Evolutionary conservation across 2,888 invertebrate species (phyloP).

Genomic region (Caradrina clavipalpis): DNA sequence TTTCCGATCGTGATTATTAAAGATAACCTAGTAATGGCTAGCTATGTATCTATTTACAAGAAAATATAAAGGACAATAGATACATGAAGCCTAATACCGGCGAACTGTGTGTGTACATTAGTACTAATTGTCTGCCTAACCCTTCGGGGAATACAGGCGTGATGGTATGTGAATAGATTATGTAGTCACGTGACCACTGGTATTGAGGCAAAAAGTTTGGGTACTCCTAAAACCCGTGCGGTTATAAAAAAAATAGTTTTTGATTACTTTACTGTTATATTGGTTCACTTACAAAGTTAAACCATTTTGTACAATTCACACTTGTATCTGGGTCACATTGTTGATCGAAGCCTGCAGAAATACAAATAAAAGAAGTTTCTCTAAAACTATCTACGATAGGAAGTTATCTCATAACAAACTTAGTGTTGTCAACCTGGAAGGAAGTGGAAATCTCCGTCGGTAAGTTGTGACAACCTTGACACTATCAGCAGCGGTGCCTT

Average conservation of each 20-base stretch:
- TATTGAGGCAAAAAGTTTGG: no score
- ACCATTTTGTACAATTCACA: not conserved
- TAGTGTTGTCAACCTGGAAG: constrained; percentile 66
- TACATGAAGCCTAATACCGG: not conserved
- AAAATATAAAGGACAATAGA: not conserved
- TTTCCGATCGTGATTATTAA: no score
- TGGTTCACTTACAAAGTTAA: not conserved
- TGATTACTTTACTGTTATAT: not conserved
- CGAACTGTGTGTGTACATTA: no score
- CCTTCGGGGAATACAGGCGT: no score
- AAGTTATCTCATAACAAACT: constrained; percentile 45
- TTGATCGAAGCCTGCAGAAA: not conserved
- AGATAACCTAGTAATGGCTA: not conserved
- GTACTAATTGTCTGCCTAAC: no score
- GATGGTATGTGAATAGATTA: no score
- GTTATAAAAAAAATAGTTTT: no score
- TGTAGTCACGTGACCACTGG: no score
- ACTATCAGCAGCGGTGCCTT: constrained; percentile 75
- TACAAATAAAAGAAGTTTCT: not conserved
- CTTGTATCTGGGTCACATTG: not conserved
- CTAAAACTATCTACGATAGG: not conserved
- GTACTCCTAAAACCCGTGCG: no score
- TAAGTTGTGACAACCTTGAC: constrained; percentile 79
- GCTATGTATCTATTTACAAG: not conserved
- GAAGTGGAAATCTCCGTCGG: constrained; percentile 76